These are phyloP conservation scores for Dendrophyllia cribrosa DNA, from an alignment of 64 coral and sea anemone species.

Conservation along the genomic window DNA sequence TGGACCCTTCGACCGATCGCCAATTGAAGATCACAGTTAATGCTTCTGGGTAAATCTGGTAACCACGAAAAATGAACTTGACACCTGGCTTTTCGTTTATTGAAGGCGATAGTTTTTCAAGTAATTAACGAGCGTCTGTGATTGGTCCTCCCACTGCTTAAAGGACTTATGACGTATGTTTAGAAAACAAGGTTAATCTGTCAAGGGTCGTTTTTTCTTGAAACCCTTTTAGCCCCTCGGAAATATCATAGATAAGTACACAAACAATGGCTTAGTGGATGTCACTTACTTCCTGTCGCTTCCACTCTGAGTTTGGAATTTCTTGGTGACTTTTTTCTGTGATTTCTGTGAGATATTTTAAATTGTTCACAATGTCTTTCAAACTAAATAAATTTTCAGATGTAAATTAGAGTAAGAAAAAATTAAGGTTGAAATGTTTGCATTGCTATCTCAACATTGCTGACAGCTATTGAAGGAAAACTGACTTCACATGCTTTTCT, in stretches of 20 bases:
- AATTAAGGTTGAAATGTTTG: neutral
- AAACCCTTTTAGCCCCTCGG: neutral
- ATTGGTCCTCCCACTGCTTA: neutral
- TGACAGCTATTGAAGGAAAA: neutral
- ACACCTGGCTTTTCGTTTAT: neutral
- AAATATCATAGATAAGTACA: neutral
- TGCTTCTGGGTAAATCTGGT: neutral
- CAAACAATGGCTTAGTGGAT: neutral
- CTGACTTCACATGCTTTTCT: no score
- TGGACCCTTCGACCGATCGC: no score
- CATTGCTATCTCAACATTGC: constrained; percentile 8
- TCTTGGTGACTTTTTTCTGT: neutral
- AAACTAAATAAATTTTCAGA: neutral
- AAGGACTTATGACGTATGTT: neutral
- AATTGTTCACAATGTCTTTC: neutral
- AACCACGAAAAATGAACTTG: neutral
- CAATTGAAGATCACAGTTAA: neutral
- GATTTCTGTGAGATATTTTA: no score
- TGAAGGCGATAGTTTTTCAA: neutral
- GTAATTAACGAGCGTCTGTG: neutral
- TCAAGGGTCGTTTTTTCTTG: neutral
- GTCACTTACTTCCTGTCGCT: neutral
- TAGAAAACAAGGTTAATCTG: neutral
- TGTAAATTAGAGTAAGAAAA: neutral
- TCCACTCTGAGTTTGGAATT: neutral